Percentiles rank a stretch among this genome's conserved stretches.
These are phyloP conservation scores for Apis mellifera DNA, from an alignment of 1,140 invertebrate genomes.

Conservation along the genomic window DNA sequence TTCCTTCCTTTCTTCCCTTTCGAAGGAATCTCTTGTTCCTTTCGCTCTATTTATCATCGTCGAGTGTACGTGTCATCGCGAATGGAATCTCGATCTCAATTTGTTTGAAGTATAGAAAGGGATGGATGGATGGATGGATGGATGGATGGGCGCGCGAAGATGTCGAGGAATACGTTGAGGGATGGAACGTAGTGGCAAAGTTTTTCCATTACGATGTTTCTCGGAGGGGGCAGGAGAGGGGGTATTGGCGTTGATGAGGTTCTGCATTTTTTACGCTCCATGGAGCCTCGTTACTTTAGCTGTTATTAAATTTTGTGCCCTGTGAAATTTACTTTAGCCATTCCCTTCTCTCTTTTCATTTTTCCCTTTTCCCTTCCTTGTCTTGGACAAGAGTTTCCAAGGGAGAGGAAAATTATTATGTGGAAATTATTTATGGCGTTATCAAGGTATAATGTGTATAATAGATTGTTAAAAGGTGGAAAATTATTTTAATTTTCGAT, in stretches of 20 bases:
- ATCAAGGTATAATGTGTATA: too few relatives aligned
- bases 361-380: too few relatives aligned
- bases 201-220: slow-evolving; percentile 7
- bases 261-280: not conserved
- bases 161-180: not conserved
- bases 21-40: not conserved
- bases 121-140: not conserved
- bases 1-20: too few relatives aligned
- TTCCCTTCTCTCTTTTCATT: too few relatives aligned
- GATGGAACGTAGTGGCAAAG: not conserved
- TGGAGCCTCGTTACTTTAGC: not conserved
- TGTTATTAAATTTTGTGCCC: not conserved
- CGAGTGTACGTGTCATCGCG: not conserved
- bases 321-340: not conserved
- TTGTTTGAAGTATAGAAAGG: too few relatives aligned
- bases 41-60: not conserved
- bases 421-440: too few relatives aligned
- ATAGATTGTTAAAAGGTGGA: too few relatives aligned
- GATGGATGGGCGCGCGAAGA: not conserved
- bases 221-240: too few relatives aligned
- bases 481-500: too few relatives aligned
- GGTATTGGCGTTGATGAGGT: not conserved
- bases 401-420: too few relatives aligned
- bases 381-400: too few relatives aligned
- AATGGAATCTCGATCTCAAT: not conserved